Evolutionary conservation across 2,797 vertebrate species (phyloP).

Genomic region (Fringilla coelebs): DNA sequence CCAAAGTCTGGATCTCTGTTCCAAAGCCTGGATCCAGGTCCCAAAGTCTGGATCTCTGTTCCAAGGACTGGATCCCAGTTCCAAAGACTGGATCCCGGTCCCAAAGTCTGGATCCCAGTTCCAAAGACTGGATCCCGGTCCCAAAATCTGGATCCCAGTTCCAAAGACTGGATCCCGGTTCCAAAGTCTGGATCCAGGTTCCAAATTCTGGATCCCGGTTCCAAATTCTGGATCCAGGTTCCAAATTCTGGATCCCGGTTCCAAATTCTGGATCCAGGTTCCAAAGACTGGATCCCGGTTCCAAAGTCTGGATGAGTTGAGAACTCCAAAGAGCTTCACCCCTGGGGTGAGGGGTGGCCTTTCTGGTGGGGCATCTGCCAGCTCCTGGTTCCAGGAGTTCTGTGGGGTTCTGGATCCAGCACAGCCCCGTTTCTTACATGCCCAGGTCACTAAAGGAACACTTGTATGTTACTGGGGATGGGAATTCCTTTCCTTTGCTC

Average conservation of each 20-base stretch:
- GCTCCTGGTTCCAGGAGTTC: neutral
- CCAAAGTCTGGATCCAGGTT: no score
- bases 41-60: neutral
- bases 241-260: neutral
- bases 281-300: neutral
- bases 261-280: neutral
- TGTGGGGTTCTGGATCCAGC: neutral
- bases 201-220: neutral
- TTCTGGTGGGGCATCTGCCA: neutral
- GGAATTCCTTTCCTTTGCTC: neutral
- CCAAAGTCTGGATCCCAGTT: neutral
- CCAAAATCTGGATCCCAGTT: neutral
- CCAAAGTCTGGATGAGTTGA: neutral
- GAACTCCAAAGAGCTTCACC: neutral
- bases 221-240: neutral
- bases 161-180: neutral
- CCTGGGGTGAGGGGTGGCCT: no score
- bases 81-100: neutral
- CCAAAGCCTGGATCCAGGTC: neutral
- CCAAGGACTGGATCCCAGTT: neutral
- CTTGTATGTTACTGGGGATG: neutral
- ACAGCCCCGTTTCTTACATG: accelerated
- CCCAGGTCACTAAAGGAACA: neutral
- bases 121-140: neutral
- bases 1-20: neutral